Evolutionary conservation across 2,113 vertebrate genomes (phyloP).

Genomic region (Pelodiscus sinensis): DNA sequence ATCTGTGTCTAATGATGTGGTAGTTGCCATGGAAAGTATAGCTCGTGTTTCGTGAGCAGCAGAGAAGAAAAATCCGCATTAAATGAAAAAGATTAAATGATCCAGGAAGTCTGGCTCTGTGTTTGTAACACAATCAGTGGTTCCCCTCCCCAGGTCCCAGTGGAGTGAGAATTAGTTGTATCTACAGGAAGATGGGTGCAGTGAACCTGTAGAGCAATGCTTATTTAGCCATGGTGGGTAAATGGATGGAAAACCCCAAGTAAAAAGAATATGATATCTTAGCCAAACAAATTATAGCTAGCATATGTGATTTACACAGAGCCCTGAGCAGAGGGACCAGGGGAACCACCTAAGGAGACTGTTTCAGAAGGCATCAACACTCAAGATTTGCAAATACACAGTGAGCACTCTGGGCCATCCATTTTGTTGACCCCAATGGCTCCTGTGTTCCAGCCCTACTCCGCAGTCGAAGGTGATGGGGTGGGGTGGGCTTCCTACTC

Average conservation of each 20-base stretch:
- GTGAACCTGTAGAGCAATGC: background rate
- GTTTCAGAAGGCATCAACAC: background rate
- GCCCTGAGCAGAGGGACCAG: background rate
- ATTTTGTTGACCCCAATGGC: background rate
- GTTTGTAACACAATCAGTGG: background rate
- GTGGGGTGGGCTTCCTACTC: background rate
- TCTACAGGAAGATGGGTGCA: background rate
- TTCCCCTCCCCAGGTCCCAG: background rate
- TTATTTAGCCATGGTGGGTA: rapidly evolving
- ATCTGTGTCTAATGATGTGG: background rate
- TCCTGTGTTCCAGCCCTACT: background rate
- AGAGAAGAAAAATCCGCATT: background rate
- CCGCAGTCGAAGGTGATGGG: background rate
- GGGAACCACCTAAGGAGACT: background rate
- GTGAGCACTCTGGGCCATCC: background rate
- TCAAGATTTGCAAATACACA: background rate
- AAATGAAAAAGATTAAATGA: background rate
- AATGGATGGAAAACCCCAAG: background rate
- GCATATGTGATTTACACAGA: background rate
- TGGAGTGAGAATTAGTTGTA: background rate
- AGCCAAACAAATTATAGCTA: background rate
- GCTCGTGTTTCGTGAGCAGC: background rate
- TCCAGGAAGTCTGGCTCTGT: background rate
- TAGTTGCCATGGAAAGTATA: slow-evolving; percentile 41
- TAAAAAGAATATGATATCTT: background rate